Conservation (phyloP, 2,888 invertebrate genomes). For the Mayetiola destructor region DNA sequence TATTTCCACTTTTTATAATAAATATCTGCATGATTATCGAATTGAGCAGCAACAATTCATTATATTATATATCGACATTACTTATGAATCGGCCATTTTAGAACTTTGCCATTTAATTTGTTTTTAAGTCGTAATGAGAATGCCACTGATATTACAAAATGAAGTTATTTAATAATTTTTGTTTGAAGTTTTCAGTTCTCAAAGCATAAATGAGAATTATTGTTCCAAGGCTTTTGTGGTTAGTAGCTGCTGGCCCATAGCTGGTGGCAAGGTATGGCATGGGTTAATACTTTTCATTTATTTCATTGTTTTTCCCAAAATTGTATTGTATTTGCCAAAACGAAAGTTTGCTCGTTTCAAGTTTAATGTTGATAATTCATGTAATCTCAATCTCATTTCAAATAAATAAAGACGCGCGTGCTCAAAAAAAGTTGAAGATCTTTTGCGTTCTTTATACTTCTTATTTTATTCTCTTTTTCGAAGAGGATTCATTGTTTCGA, state of each 20-base stretch:
- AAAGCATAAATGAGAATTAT: no score
- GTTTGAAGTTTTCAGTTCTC: constrained; percentile 5
- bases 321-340: no score
- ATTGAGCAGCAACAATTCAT: no score
- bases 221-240: no score
- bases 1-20: no score
- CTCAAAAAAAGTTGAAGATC: neutral
- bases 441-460: neutral
- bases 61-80: no score
- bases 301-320: neutral
- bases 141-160: neutral
- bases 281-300: neutral
- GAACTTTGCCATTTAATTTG: no score
- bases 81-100: no score
- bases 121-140: constrained; percentile 9
- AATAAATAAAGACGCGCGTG: neutral
- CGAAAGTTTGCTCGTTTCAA: constrained; percentile 1
- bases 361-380: constrained; percentile 7
- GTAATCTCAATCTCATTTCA: neutral
- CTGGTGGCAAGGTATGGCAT: neutral
- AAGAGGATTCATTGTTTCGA: no score
- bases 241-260: no score
- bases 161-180: constrained; percentile 2
- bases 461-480: neutral
- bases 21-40: no score